Conservation (phyloP, 92 coral and sea anemone genomes). For the Hydrozoanthus gracilis region DNA sequence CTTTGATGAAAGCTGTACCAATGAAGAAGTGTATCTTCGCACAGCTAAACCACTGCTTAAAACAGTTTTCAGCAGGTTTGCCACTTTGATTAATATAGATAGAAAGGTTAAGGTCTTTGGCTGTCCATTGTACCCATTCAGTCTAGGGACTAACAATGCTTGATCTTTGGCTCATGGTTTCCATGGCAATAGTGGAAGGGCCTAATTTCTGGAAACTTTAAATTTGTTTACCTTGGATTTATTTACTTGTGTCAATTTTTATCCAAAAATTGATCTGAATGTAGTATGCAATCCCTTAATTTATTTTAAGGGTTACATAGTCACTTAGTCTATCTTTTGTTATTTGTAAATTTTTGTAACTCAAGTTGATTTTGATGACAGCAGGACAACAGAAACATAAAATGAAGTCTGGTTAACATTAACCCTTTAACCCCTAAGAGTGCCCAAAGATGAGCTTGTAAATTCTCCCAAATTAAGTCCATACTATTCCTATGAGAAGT, state of each 20-base stretch:
- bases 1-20: conserved; percentile 75
- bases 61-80: conserved; percentile 78
- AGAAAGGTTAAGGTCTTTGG: neutral
- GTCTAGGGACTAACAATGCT: too few species aligned
- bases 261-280: neutral
- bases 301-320: conserved; percentile 6
- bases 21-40: conserved; percentile 69
- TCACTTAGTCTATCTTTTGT: neutral
- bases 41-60: conserved; percentile 80
- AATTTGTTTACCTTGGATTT: too few species aligned
- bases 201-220: too few species aligned
- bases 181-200: too few species aligned
- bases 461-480: too few species aligned
- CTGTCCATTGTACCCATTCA: neutral
- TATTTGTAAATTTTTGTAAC: conserved; percentile 4
- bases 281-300: conserved; percentile 2
- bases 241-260: neutral
- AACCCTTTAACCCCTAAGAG: too few species aligned
- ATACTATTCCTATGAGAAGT: too few species aligned
- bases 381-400: conserved; percentile 5
- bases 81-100: neutral
- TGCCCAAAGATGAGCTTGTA: too few species aligned
- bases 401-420: conserved; percentile 4
- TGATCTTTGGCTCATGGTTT: too few species aligned
- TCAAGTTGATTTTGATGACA: conserved; percentile 1